Evolutionary conservation across 2,888 invertebrate genomes (phyloP).

Genomic region (Lasioglossum vierecki): DNA sequence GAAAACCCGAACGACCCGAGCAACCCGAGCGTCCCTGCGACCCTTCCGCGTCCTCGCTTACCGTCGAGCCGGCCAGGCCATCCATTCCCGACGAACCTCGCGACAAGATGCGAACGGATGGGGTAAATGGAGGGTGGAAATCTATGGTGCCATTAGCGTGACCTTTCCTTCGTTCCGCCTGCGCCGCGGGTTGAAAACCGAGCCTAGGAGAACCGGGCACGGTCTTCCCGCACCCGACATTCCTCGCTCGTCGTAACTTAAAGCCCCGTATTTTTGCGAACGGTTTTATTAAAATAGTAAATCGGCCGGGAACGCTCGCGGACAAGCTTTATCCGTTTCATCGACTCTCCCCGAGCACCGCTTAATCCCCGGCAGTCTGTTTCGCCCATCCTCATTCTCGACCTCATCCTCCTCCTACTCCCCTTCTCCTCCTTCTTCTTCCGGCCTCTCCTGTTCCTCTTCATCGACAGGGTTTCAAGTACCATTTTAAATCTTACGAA

Average conservation of each 20-base stretch:
- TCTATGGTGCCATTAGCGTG: constrained; percentile 74
- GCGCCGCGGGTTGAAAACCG: background rate
- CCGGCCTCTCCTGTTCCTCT: background rate
- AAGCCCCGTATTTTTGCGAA: constrained; percentile 47
- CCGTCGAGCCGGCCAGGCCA: constrained; percentile 1
- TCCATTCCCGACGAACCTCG: constrained; percentile 29
- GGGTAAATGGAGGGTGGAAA: constrained; percentile 68
- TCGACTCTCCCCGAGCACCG: background rate
- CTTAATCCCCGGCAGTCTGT: constrained; percentile 5
- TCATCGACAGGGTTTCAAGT: constrained; percentile 14
- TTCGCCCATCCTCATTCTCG: background rate
- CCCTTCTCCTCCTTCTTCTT: background rate
- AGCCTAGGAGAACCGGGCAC: constrained; percentile 1
- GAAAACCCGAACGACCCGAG: background rate
- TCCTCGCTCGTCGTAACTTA: constrained; percentile 56
- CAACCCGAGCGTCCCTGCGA: constrained; percentile 33
- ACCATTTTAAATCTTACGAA: constrained; percentile 15
- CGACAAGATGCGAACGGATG: constrained; percentile 61
- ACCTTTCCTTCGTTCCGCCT: constrained; percentile 47
- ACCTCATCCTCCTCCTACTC: background rate
- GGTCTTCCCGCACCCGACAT: constrained; percentile 14
- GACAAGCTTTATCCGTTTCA: constrained; percentile 9
- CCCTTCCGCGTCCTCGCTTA: constrained; percentile 8
- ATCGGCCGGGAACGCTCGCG: constrained; percentile 57
- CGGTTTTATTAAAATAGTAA: constrained; percentile 74